Conservation (phyloP, 23 tunicate genomes). For the Diplosoma virens region DNA sequence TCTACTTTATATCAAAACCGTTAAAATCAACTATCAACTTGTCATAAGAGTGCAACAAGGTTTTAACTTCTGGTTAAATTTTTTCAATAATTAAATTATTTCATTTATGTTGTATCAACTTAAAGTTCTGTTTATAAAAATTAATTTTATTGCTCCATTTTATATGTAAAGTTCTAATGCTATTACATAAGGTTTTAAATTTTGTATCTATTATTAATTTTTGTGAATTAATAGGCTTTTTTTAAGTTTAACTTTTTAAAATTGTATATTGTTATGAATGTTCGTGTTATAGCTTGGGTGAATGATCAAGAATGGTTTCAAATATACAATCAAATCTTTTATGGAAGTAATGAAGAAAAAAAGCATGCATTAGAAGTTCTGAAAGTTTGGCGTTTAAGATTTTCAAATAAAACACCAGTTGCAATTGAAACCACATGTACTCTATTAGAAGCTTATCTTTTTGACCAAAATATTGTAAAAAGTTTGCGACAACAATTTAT, state of each 20-base stretch:
- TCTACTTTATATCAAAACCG: too few species aligned
- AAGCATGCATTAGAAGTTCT: slow-evolving; percentile 37
- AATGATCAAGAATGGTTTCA: slow-evolving; percentile 53
- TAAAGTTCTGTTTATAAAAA: too few species aligned
- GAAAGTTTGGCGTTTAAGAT: slow-evolving; percentile 48
- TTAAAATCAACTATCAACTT: too few species aligned
- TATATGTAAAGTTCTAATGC: too few species aligned
- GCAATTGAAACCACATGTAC: slow-evolving; percentile 72
- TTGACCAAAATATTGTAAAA: not conserved
- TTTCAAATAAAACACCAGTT: slow-evolving; percentile 44
- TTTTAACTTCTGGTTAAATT: too few species aligned
- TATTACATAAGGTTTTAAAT: not conserved
- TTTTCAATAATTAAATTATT: too few species aligned
- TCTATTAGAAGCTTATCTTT: slow-evolving; percentile 30
- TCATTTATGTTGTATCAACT: too few species aligned
- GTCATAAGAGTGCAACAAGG: too few species aligned
- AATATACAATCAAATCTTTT: slow-evolving; percentile 41
- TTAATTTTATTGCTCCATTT: too few species aligned
- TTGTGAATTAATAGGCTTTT: not conserved
- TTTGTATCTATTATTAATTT: not conserved
- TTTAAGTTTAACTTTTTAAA: not conserved
- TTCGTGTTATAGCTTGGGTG: slow-evolving; percentile 47
- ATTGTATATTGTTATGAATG: not conserved
- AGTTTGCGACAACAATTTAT: slow-evolving; percentile 19
- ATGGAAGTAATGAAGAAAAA: slow-evolving; percentile 23